These are phyloP conservation scores for Drosophila paulistorum DNA, from an alignment of 1,140 invertebrate genomes.

Conservation along the genomic window DNA sequence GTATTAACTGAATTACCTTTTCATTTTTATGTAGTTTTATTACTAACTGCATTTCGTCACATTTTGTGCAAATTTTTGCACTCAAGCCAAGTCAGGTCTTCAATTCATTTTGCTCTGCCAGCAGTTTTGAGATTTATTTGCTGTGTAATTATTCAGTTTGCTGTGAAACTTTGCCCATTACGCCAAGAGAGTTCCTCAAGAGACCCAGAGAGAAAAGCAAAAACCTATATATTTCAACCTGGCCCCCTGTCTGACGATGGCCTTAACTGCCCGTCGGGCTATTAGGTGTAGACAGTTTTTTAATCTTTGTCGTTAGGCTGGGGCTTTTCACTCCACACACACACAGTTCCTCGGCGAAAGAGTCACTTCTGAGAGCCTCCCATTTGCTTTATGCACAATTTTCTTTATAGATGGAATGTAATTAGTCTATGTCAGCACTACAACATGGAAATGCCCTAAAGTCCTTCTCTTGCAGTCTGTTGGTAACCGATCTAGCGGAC, in stretches of 20 bases:
- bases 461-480: conserved; percentile 38
- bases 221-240: conserved; percentile 51
- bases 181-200: conserved; percentile 15
- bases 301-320: conserved; percentile 73
- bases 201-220: conserved; percentile 1
- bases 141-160: conserved; percentile 76
- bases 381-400: conserved; percentile 70
- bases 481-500: conserved; percentile 41
- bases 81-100: conserved; percentile 30
- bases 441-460: conserved; percentile 46
- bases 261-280: conserved; percentile 44
- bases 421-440: conserved; percentile 73
- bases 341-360: conserved; percentile 40
- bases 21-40: conserved; percentile 18
- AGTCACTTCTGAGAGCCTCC: conserved; percentile 15
- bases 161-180: conserved; percentile 67
- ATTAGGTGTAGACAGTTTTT: conserved; percentile 75
- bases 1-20: neutral
- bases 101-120: neutral
- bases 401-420: conserved; percentile 72
- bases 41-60: conserved; percentile 45
- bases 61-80: conserved; percentile 44
- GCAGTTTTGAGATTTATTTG: conserved; percentile 58
- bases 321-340: conserved; percentile 33
- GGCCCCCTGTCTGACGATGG: conserved; percentile 46